Percentiles rank a stretch among this genome's conserved stretches.
Conservation (phyloP, 2,113 vertebrate genomes). For the Collichthys lucidus region DNA sequence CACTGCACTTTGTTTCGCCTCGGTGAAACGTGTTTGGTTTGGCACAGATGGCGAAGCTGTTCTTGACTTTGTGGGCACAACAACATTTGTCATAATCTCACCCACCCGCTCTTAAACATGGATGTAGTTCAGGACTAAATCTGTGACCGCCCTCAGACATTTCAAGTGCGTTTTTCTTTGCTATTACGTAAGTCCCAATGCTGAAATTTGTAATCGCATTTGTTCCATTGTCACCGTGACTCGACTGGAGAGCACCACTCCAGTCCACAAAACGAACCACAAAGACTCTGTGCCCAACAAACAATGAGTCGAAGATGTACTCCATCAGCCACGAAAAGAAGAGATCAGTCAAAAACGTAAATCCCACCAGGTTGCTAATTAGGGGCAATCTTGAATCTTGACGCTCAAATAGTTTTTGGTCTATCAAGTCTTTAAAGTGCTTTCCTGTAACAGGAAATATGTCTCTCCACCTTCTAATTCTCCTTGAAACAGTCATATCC, state of each 20-base stretch:
- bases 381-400: constrained; percentile 23
- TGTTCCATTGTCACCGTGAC: constrained; percentile 21
- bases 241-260: constrained; percentile 15
- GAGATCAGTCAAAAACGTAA: background rate
- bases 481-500: constrained; percentile 20
- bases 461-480: constrained; percentile 16
- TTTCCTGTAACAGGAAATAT: constrained; percentile 15
- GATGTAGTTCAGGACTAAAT: constrained; percentile 48
- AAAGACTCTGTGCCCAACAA: background rate
- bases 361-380: constrained; percentile 28
- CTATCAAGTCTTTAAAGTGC: constrained; percentile 25
- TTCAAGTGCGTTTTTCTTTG: constrained; percentile 29
- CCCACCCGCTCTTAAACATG: background rate
- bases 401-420: constrained; percentile 32
- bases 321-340: background rate
- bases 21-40: constrained; percentile 12
- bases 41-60: constrained; percentile 2
- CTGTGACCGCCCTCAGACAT: constrained; percentile 18
- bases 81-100: constrained; percentile 45
- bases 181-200: constrained; percentile 36
- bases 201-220: constrained; percentile 49
- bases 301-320: background rate
- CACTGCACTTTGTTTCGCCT: background rate
- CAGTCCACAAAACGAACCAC: background rate
- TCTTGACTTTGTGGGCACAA: background rate